Base-by-base conservation (phyloP, 2,888 invertebrate genomes). In the Chalcis sispes region DNA sequence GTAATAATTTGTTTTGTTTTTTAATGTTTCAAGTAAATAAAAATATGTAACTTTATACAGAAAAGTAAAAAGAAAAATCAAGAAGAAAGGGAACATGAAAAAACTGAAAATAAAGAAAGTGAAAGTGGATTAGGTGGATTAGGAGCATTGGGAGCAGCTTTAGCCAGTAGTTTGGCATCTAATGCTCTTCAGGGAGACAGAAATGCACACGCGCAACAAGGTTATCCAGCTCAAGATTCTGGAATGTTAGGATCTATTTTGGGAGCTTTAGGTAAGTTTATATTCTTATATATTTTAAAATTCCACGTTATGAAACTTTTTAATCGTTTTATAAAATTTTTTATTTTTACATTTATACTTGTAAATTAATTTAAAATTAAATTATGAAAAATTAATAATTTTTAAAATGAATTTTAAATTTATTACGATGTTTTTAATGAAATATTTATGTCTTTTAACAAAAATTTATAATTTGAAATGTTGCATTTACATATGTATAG, bases 161-260 rank as follows among this genome's bases (percentile, higher is more conserved):
- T 88, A 62, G 88, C 88, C 1, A 86, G 86, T 58, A 86, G 84
- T 76, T 81, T 88, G 71, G 84, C 87, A 32, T 79, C 83, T 13
- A 87, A 82, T 80, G 84, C 88, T 59, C 78, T 88, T 56, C 84
- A 83, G 40, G 83, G 83, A 62, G 80, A 83, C 50, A 79, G 77
- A 40, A 77, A 72, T 13, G 48, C 81, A 56, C 80, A 83, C 46
- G 81, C 83, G 15, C 82, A 83, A 58, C 84, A 83, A 75, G 86
- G 86, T 2, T 88, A 87, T 81, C 86, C 88, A 1, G 18, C 82
- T n/a, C 85, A 85, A 32, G 83, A 83, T 67, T 76, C 76, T 23
- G 84, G 85, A 59, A 83, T 88, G 73, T 79, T 88, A 4, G 88
- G 85, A 18, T 88, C 88, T 75, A 81, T 88, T 80, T 79, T 88